A percentile compares a stretch with the other conserved stretches of the same genome.
Conservation (phyloP, 2,888 invertebrate genomes). For the Amblyjoppa proteus region DNA sequence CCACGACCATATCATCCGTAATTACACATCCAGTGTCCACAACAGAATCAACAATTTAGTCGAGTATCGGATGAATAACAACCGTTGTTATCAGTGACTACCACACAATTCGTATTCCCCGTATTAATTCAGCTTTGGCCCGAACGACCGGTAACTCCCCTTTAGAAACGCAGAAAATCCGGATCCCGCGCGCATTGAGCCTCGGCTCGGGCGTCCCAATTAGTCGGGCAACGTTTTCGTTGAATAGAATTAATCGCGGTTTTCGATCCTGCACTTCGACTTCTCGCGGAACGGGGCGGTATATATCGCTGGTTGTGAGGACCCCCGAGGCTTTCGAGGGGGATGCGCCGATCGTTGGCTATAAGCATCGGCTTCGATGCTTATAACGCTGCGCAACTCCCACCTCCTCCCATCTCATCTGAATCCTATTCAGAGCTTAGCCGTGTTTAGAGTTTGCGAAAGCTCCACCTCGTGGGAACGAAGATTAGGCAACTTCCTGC, state of each 20-base stretch:
- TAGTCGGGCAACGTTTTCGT: constrained; percentile 65
- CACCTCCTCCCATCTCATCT: constrained; percentile 26
- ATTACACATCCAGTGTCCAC: not conserved
- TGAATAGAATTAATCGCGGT: constrained; percentile 70
- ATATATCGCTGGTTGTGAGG: not conserved
- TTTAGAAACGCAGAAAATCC: constrained; percentile 40
- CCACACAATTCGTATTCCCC: constrained; percentile 16
- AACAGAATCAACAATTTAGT: constrained; percentile 39
- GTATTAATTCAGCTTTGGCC: constrained; percentile 56
- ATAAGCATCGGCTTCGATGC: constrained; percentile 3
- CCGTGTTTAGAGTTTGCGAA: constrained; percentile 65
- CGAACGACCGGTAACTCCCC: constrained; percentile 6
- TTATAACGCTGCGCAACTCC: constrained; percentile 40
- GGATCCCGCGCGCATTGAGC: constrained; percentile 40
- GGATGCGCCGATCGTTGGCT: constrained; percentile 75
- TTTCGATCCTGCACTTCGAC: constrained; percentile 65
- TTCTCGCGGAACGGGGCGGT: constrained; percentile 49
- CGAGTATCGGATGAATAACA: constrained; percentile 39
- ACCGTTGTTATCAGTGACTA: constrained; percentile 55
- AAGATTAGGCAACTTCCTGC: constrained; percentile 67
- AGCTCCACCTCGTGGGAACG: constrained; percentile 53
- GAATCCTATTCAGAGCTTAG: constrained; percentile 65
- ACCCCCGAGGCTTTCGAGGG: constrained; percentile 56
- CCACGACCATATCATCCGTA: too few relatives aligned
- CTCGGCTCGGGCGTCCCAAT: constrained; percentile 55